Evolutionary conservation across 1,140 invertebrate genomes (phyloP).

Genomic region (Acromyrmex charruanus): DNA sequence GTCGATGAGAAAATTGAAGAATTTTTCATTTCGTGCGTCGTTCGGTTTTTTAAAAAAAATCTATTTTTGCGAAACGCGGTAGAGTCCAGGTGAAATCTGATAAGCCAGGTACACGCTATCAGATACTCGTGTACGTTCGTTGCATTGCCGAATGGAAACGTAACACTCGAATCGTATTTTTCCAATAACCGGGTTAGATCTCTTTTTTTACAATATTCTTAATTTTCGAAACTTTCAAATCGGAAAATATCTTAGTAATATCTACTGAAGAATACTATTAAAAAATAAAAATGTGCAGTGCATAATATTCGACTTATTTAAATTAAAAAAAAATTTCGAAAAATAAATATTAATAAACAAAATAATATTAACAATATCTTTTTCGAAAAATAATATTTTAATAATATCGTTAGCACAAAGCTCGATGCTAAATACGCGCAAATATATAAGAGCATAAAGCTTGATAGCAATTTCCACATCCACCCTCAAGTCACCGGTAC

Average conservation of each 20-base stretch:
- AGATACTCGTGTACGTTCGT: conserved; percentile 22
- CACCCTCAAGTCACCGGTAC: background rate
- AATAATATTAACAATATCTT: conserved; percentile 16
- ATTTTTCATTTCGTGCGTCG: conserved; percentile 46
- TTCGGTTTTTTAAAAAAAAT: conserved; percentile 3
- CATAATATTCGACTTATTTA: background rate
- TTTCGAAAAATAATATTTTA: background rate
- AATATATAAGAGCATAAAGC: background rate
- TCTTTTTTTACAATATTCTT: conserved; percentile 10
- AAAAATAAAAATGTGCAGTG: background rate
- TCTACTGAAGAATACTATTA: background rate
- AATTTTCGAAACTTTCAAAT: background rate
- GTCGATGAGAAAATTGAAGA: conserved; percentile 55
- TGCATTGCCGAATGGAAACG: conserved; percentile 23
- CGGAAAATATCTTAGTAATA: background rate
- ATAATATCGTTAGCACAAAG: background rate
- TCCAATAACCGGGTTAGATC: conserved; percentile 10
- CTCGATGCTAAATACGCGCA: background rate
- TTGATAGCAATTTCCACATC: conserved; percentile 15
- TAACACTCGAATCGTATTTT: conserved; percentile 19
- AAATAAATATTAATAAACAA: background rate
- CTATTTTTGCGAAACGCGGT: conserved; percentile 18
- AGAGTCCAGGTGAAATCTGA: conserved; percentile 38
- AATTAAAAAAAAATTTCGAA: background rate
- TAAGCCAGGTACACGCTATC: conserved; percentile 43